Percentiles rank a stretch among this genome's conserved stretches.
Conservation (phyloP, 2,113 vertebrate species). For the Sarotherodon lohbergeri region DNA sequence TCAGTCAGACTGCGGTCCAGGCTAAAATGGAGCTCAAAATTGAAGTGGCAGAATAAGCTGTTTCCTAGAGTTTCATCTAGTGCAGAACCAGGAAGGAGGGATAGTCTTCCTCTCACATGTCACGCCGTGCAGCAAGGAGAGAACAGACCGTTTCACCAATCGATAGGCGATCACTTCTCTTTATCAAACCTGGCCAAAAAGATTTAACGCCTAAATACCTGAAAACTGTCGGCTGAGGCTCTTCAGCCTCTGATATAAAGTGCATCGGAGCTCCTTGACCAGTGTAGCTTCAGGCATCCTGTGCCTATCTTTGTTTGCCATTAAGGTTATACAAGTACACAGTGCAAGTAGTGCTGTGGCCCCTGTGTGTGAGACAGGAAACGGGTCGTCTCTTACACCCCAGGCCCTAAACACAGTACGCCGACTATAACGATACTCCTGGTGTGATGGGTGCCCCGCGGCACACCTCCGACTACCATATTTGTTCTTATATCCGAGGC, state of each 20-base stretch:
- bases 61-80: slow-evolving; percentile 48
- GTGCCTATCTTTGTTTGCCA: slow-evolving; percentile 30
- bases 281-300: slow-evolving; percentile 27
- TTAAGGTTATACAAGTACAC: slow-evolving; percentile 25
- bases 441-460: background rate
- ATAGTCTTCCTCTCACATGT: background rate
- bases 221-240: background rate
- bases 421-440: background rate
- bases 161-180: background rate
- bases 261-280: slow-evolving; percentile 48
- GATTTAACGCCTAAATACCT: background rate
- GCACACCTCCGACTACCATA: background rate
- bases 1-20: slow-evolving; percentile 40
- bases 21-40: slow-evolving; percentile 55
- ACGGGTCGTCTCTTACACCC: background rate
- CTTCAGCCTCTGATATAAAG: slow-evolving; percentile 16
- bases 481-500: slow-evolving; percentile 5
- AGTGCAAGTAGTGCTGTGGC: slow-evolving; percentile 46
- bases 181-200: background rate
- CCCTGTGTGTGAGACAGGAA: background rate
- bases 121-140: background rate
- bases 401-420: background rate
- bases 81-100: slow-evolving; percentile 39
- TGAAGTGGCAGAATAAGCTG: slow-evolving; percentile 57
- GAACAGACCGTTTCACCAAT: background rate